These are phyloP conservation scores for Melanotaenia boesemani DNA, from an alignment of 2,797 vertebrate species.

Conservation along the genomic window DNA sequence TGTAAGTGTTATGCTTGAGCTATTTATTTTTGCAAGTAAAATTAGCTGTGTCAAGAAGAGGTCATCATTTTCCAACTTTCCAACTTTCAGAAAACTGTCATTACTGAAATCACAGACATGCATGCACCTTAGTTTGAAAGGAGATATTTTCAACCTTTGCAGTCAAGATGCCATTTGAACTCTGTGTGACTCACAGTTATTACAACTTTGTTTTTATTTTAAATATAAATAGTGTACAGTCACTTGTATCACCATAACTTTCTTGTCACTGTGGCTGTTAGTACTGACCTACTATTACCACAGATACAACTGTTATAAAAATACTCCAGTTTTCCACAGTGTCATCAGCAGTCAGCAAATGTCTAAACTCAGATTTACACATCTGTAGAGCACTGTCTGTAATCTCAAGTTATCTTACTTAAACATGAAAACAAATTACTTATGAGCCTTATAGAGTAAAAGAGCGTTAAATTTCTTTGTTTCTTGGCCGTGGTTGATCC, in stretches of 20 bases:
- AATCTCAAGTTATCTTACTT: slow-evolving; percentile 7
- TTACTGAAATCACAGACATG: background rate
- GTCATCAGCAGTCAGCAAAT: slow-evolving; percentile 9
- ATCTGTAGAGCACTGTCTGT: slow-evolving; percentile 1
- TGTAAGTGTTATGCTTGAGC: background rate
- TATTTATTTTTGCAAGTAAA: slow-evolving; percentile 16
- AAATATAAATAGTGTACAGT: background rate
- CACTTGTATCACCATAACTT: background rate
- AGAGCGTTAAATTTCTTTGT: background rate
- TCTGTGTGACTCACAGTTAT: background rate
- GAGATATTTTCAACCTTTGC: background rate
- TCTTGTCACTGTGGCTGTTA: slow-evolving; percentile 14
- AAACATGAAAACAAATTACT: slow-evolving; percentile 7
- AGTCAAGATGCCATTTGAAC: background rate
- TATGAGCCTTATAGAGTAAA: background rate
- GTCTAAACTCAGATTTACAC: background rate
- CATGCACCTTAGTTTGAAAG: background rate
- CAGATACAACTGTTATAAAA: background rate
- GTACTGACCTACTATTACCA: slow-evolving; percentile 10
- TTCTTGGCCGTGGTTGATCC: background rate
- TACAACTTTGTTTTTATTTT: background rate
- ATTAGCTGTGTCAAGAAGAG: slow-evolving; percentile 1
- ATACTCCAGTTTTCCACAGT: slow-evolving; percentile 9
- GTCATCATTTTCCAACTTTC: slow-evolving; percentile 32
- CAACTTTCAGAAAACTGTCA: slow-evolving; percentile 9